Percentiles rank a stretch among this genome's conserved stretches.
Conservation (phyloP, 2,113 vertebrate genomes). For the Trematomus loennbergii region DNA sequence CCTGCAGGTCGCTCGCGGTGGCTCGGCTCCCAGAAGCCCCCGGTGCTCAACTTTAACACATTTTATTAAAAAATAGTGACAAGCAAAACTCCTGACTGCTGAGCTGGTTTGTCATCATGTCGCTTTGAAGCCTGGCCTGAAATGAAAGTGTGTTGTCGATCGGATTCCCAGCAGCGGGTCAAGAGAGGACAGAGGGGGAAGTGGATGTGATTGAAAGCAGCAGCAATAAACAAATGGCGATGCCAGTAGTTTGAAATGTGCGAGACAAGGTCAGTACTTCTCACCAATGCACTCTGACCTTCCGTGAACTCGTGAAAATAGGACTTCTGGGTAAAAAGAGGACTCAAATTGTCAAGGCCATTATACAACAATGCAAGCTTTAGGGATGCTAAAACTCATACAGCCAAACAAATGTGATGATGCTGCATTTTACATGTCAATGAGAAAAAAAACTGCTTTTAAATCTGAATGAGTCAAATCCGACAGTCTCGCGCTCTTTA, state of each 20-base stretch:
- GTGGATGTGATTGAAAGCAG: conserved; percentile 15
- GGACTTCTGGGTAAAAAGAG: conserved; percentile 25
- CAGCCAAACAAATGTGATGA: conserved; percentile 6
- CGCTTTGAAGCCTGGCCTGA: not conserved
- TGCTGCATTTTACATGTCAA: conserved; percentile 16
- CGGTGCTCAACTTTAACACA: conserved; percentile 39
- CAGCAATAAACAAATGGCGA: not conserved
- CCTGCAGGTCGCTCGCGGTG: conserved; percentile 39
- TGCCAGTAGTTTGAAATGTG: not conserved
- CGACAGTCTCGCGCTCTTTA: conserved; percentile 6
- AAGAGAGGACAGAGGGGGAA: conserved; percentile 10
- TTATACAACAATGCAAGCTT: conserved; percentile 20
- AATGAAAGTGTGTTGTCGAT: conserved; percentile 10
- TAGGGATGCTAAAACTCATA: conserved; percentile 11
- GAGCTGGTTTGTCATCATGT: conserved; percentile 6
- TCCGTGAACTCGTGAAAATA: conserved; percentile 26
- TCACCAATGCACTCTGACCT: conserved; percentile 38
- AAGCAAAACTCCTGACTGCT: conserved; percentile 9
- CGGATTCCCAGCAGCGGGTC: not conserved
- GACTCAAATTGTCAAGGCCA: conserved; percentile 24
- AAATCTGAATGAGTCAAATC: conserved; percentile 4
- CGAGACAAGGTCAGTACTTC: conserved; percentile 23
- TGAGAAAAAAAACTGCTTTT: conserved; percentile 13
- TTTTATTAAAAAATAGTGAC: conserved; percentile 47
- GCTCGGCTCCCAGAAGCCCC: conserved; percentile 35